Evolutionary conservation across 2,888 invertebrate species (phyloP), one percentile per base, ranked within the genome.

Genomic region (Timema podura): DNA sequence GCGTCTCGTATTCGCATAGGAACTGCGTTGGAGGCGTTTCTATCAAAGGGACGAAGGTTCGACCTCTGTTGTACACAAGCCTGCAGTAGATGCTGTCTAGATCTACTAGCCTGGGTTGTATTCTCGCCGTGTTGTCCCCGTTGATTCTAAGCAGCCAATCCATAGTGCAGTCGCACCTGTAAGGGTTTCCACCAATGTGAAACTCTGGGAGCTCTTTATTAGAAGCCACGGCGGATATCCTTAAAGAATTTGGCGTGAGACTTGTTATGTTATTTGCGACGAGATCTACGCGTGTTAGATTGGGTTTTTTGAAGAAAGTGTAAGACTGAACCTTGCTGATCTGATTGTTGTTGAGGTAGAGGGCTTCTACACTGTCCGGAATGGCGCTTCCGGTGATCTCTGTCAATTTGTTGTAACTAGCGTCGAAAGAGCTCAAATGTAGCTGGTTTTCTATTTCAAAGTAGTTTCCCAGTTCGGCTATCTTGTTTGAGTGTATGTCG

Each of bases 81-180:
- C 90, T 89, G 81, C 94, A 95, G 79, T 90, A 89, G 78, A 94
- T 91, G 77, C 90, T 89, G 76, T 92, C 90, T 77, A 93, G 84
- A 82, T 94, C 94, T 84, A 91, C 90, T 75, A 95, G 85, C 78
- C 88, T 87, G 9, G 94, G 93, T 79, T 92, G 92, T 67, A 91
- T 92, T 77, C 91, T 85, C 71, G 89, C 88, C 78, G 90, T 86
- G 79, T 89, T 90, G 75, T 87, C 85, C 69, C 80, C 80, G 80
- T 92, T 92, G 76, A 91, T 90, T 81, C 90, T 88, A 82, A 93
- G 92, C 75, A 94, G 81, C 95, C 94, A 95, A 79, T 93, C 92
- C 93, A 95, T 93, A 72, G 91, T 91, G 79, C 94, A 95, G 81
- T 93, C 93, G 82, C 95, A 95, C 77, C 91, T 88, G 79, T 92